Evolutionary conservation across 2,888 invertebrate genomes (phyloP).

Genomic region (Antheraea assamensis): DNA sequence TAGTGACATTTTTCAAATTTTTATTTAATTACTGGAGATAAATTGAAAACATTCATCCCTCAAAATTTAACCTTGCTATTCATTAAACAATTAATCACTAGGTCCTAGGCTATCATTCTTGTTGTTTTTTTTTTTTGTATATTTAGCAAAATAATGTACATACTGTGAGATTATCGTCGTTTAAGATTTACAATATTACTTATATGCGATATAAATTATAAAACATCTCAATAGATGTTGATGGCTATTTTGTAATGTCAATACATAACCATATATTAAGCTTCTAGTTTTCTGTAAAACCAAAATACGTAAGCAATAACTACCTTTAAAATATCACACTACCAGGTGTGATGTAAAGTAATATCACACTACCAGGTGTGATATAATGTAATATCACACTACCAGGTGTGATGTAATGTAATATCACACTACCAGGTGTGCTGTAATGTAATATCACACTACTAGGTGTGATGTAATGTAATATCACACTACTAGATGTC

Average conservation of each 20-base stretch:
- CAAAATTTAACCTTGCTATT: no score
- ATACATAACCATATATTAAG: neutral
- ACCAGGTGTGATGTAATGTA: conserved; percentile 1
- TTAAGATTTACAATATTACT: no score
- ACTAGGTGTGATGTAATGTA: conserved; percentile 1
- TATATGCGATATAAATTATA: no score
- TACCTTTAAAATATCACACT: neutral
- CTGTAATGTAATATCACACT: neutral
- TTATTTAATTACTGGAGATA: no score
- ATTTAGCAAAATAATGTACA: neutral
- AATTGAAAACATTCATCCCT: no score
- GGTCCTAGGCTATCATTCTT: neutral
- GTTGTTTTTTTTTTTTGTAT: neutral
- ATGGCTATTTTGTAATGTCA: no score
- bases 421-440: no score
- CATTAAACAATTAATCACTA: no score
- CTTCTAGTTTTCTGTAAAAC: neutral
- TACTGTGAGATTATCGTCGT: no score
- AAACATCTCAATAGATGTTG: no score
- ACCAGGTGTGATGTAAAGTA: neutral
- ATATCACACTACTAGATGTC: neutral
- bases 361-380: no score
- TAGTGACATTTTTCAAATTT: no score
- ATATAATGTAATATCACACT: neutral
- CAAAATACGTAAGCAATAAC: conserved; percentile 3